phyloP scores from a whole-genome alignment of 2,113 vertebrate genomes.

The Ornithorhynchus anatinus region DNA sequence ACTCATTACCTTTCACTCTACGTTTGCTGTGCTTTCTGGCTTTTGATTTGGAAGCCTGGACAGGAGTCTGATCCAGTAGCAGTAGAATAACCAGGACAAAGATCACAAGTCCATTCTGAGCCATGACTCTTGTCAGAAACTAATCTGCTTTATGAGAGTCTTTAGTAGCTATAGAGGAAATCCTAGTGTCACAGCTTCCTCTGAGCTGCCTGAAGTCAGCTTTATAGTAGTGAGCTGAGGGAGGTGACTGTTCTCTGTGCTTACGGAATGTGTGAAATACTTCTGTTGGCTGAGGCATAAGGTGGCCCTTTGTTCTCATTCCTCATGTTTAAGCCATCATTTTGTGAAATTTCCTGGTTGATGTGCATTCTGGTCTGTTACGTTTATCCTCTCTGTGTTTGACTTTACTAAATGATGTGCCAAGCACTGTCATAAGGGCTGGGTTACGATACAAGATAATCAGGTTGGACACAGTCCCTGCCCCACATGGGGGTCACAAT shows the following conservation, averaged over 20 bases:
- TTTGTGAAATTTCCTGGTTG: constrained; percentile 14
- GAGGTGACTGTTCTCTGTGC: constrained; percentile 58
- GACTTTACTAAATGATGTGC: too few relatives aligned
- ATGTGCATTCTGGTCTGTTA: constrained; percentile 19
- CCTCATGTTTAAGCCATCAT: constrained; percentile 9
- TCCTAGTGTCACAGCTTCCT: constrained; percentile 22
- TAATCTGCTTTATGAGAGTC: neutral
- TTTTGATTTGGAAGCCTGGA: constrained; percentile 65
- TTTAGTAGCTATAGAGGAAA: neutral
- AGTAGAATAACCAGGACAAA: constrained; percentile 70
- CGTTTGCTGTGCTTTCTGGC: constrained; percentile 76
- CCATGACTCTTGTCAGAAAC: constrained; percentile 60
- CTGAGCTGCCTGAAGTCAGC: constrained; percentile 23
- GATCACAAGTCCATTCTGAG: constrained; percentile 60
- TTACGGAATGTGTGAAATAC: constrained; percentile 52
- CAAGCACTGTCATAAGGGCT: too few relatives aligned
- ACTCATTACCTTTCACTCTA: constrained; percentile 75
- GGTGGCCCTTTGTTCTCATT: constrained; percentile 65
- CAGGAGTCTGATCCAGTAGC: constrained; percentile 69
- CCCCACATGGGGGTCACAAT: too few relatives aligned
- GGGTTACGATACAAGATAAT: too few relatives aligned
- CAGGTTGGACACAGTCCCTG: too few relatives aligned
- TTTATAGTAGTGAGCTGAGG: constrained; percentile 58
- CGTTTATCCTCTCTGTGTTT: neutral
- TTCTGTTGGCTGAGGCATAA: constrained; percentile 51